phyloP scores from a whole-genome alignment of 1,140 invertebrate species.

The Cydia splendana region DNA sequence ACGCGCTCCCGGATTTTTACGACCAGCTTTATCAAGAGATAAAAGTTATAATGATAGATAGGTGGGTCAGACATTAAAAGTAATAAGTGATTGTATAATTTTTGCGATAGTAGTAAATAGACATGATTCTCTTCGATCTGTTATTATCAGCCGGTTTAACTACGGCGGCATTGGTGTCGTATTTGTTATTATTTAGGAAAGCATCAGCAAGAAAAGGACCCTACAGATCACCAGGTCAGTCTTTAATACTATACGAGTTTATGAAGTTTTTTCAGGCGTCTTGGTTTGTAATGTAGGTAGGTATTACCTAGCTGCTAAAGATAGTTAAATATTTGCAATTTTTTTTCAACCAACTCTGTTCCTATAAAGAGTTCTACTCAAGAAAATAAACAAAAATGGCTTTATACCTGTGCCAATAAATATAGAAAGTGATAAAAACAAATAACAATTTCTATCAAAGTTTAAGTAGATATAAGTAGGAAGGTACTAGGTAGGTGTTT shows the following conservation, averaged over 20 bases:
- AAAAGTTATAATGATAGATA: neutral
- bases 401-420: too few relatives aligned
- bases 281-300: neutral
- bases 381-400: too few relatives aligned
- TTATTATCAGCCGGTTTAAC: constrained; percentile 51
- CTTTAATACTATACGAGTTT: neutral
- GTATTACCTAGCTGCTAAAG: neutral
- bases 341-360: too few relatives aligned
- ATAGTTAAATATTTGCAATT: neutral
- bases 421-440: too few relatives aligned
- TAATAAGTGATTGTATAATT: neutral
- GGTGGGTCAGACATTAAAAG: neutral
- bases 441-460: too few relatives aligned
- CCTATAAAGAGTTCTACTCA: too few relatives aligned
- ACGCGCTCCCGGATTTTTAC: neutral
- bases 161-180: constrained; percentile 51
- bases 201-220: constrained; percentile 36
- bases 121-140: constrained; percentile 56
- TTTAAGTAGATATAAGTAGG: too few relatives aligned
- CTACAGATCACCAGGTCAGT: constrained; percentile 51
- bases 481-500: too few relatives aligned
- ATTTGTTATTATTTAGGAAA: constrained; percentile 56
- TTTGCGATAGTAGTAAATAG: neutral
- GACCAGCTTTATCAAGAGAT: neutral
- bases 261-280: neutral